phyloP scores from a whole-genome alignment of 2,888 invertebrate species.

The Andrena camellia region DNA sequence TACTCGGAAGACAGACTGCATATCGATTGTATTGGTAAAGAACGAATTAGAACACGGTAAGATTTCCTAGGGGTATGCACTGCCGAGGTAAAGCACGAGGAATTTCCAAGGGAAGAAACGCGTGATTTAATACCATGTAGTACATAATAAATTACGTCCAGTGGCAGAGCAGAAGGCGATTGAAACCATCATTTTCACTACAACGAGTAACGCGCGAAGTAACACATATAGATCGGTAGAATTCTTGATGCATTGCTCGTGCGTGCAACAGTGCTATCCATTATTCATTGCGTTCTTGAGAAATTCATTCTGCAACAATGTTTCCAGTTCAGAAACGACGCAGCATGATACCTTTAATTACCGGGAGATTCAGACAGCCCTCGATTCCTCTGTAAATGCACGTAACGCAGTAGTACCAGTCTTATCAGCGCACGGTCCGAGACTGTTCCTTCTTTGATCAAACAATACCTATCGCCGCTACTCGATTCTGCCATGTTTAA shows the following conservation, averaged over 20 bases:
- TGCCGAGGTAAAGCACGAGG: too few species aligned
- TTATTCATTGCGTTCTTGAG: background rate
- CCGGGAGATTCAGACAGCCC: background rate
- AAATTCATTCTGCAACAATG: background rate
- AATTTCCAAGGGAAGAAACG: too few species aligned
- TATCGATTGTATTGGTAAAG: too few species aligned
- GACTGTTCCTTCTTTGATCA: slow-evolving; percentile 3
- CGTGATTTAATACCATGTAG: too few species aligned
- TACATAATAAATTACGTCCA: too few species aligned
- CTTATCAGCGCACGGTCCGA: slow-evolving; percentile 24
- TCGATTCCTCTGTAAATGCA: background rate
- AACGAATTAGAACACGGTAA: too few species aligned
- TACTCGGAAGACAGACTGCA: too few species aligned
- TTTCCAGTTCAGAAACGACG: too few species aligned
- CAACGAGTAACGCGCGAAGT: too few species aligned
- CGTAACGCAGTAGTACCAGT: background rate
- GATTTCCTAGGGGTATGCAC: too few species aligned
- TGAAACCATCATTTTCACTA: background rate
- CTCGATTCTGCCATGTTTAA: background rate
- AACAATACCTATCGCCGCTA: too few species aligned
- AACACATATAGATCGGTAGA: too few species aligned
- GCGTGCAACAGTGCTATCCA: background rate
- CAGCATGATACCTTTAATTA: background rate
- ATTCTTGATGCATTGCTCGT: background rate
- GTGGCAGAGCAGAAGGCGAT: background rate